These are phyloP conservation scores for Oreochromis tanganicae DNA, from an alignment of 2,113 vertebrate species.

Conservation along the genomic window DNA sequence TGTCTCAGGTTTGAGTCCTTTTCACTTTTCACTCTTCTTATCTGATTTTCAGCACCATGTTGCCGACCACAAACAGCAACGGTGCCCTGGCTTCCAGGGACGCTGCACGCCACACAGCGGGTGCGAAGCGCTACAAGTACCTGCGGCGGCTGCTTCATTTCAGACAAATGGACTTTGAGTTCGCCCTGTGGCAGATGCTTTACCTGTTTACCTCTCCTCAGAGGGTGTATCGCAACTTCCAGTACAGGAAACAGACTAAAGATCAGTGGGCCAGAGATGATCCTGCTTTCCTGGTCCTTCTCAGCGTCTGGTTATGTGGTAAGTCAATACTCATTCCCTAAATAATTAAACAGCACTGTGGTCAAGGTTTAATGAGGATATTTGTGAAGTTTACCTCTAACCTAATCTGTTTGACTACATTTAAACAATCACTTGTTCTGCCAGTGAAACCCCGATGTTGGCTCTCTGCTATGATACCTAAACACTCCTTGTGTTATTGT, in stretches of 20 bases:
- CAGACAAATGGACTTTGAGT: constrained; percentile 96
- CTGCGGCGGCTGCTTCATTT: constrained; percentile 87
- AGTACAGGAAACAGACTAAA: constrained; percentile 98
- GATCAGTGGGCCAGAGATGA: constrained; percentile 98
- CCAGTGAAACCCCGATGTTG: neutral
- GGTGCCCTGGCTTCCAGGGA: constrained; percentile 77
- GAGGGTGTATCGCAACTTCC: constrained; percentile 96
- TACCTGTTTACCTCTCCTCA: constrained; percentile 96
- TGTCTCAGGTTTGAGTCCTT: neutral
- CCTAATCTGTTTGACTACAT: neutral
- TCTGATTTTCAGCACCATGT: constrained; percentile 72
- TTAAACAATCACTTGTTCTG: neutral
- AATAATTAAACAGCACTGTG: neutral
- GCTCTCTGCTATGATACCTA: neutral
- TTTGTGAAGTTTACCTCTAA: neutral
- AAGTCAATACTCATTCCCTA: constrained; percentile 10
- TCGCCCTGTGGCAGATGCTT: constrained; percentile 97
- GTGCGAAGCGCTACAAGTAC: constrained; percentile 95
- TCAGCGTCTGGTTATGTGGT: constrained; percentile 97
- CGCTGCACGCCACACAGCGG: constrained; percentile 87
- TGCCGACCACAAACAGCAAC: constrained; percentile 86
- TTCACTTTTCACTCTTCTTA: neutral
- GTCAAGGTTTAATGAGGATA: neutral
- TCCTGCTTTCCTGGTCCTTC: constrained; percentile 90
- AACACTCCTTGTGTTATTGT: neutral